Percentiles rank a stretch among this genome's conserved stretches.
Conservation (phyloP, 2,113 vertebrate species). For the Phoxinus phoxinus region DNA sequence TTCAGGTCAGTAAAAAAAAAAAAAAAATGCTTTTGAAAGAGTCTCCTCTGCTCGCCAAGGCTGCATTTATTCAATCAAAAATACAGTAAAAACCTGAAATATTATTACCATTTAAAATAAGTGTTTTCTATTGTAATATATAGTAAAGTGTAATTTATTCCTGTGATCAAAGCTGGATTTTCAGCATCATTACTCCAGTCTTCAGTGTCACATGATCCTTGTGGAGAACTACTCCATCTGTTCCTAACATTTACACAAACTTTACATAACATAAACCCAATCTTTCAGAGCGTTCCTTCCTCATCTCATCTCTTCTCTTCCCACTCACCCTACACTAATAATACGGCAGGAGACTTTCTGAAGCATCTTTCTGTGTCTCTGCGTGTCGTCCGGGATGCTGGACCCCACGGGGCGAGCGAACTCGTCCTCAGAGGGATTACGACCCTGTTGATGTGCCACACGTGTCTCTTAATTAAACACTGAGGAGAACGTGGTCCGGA, state of each 20-base stretch:
- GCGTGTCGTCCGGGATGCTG: slow-evolving; percentile 17
- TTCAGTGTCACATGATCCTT: background rate
- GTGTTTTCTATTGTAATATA: background rate
- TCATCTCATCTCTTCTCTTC: background rate
- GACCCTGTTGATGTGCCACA: slow-evolving; percentile 22
- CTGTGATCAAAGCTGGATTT: background rate
- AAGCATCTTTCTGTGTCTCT: slow-evolving; percentile 42
- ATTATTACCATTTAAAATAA: background rate
- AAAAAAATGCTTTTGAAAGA: too few species aligned
- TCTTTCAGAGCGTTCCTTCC: too few species aligned
- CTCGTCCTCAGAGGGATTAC: slow-evolving; percentile 46
- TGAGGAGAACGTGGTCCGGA: slow-evolving; percentile 18
- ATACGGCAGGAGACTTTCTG: slow-evolving; percentile 47
- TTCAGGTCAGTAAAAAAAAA: too few species aligned
- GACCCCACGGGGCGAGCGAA: slow-evolving; percentile 46
- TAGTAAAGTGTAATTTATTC: background rate
- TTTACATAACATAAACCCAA: too few species aligned
- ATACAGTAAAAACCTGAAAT: background rate
- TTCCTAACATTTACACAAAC: too few species aligned
- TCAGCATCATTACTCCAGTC: background rate
- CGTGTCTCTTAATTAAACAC: slow-evolving; percentile 54
- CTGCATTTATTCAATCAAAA: background rate
- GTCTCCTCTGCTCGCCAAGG: background rate
- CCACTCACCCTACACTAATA: slow-evolving; percentile 39
- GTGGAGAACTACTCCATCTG: too few species aligned